Conservation (phyloP, 2,797 vertebrate species). For the Tragopan temminckii region DNA sequence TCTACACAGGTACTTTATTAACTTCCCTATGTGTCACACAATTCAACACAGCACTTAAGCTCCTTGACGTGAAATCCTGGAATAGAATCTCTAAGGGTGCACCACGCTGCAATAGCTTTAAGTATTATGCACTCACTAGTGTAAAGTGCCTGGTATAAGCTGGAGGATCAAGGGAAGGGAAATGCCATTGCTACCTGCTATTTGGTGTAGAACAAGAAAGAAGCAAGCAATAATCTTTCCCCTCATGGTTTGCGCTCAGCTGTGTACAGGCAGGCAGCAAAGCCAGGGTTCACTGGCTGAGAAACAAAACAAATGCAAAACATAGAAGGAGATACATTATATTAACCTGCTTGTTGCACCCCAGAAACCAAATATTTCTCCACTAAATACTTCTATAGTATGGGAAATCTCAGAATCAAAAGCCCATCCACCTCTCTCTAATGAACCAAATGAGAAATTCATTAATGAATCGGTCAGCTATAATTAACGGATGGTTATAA, state of each 20-base stretch:
- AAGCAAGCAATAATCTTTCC: background rate
- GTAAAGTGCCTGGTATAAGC: background rate
- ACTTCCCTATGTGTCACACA: background rate
- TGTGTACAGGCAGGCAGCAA: background rate
- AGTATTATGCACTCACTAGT: background rate
- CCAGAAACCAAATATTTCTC: constrained; percentile 1
- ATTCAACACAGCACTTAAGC: background rate
- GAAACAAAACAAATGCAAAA: background rate
- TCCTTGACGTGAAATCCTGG: constrained; percentile 4
- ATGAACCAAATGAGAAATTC: background rate
- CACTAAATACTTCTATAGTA: background rate
- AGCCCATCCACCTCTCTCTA: background rate
- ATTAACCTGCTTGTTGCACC: background rate
- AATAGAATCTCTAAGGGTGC: background rate
- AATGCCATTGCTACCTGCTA: background rate
- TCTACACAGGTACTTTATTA: background rate
- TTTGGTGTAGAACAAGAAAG: background rate
- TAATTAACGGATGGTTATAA: constrained; percentile 34
- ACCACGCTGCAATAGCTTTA: background rate
- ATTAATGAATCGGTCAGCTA: background rate
- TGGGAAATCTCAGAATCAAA: background rate
- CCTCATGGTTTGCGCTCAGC: background rate
- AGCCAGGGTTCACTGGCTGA: background rate
- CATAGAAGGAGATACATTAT: background rate
- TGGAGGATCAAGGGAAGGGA: background rate